Conservation (phyloP, 2,888 invertebrate genomes). For the Hoplodrina ambigua region DNA sequence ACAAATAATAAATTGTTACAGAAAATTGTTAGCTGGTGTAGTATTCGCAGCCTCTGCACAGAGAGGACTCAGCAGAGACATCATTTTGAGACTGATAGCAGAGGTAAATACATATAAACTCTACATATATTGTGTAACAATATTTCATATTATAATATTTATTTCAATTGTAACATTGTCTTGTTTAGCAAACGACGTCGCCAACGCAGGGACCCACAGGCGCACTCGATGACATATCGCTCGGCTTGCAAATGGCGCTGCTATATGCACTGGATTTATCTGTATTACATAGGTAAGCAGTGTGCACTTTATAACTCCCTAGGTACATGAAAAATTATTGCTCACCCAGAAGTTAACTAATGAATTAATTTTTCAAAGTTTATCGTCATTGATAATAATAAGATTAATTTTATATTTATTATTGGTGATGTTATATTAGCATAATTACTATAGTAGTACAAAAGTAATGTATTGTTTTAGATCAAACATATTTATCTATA, state of each 20-base stretch:
- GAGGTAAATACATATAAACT: constrained; percentile 73
- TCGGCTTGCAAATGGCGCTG: constrained; percentile 95
- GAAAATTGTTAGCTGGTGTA: constrained; percentile 83
- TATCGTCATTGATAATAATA: no score
- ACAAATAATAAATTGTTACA: constrained; percentile 52
- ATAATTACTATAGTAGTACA: no score
- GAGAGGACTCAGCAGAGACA: constrained; percentile 92
- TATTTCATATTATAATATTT: background rate
- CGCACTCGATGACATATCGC: constrained; percentile 94
- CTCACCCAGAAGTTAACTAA: no score
- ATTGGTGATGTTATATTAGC: no score
- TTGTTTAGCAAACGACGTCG: constrained; percentile 81
- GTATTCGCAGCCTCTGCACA: constrained; percentile 86
- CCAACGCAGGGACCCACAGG: constrained; percentile 91
- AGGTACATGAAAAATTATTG: no score
- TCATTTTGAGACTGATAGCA: constrained; percentile 91
- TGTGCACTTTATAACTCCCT: background rate
- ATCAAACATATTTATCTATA: no score
- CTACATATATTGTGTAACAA: no score
- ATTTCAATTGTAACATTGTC: constrained; percentile 8
- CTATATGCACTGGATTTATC: constrained; percentile 96
- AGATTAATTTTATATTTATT: no score
- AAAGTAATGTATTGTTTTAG: no score
- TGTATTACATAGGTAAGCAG: constrained; percentile 90
- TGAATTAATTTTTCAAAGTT: no score